Evolutionary conservation across 2,888 invertebrate genomes (phyloP).

Genomic region (Stenotaenia linearis): DNA sequence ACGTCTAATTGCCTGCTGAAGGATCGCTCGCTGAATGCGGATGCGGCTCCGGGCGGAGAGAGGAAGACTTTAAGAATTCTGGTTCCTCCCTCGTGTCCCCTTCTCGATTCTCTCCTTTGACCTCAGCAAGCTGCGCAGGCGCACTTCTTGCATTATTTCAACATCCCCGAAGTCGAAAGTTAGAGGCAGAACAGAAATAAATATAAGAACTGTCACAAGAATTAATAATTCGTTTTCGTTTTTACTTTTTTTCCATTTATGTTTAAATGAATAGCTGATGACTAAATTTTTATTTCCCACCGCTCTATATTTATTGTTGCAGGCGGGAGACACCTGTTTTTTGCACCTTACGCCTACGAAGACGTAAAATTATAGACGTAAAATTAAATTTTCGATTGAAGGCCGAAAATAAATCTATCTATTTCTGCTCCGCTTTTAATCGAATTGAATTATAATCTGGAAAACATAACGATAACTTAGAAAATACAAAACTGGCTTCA

Average conservation of each 20-base stretch:
- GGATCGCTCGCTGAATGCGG: background rate
- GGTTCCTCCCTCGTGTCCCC: background rate
- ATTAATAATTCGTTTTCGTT: background rate
- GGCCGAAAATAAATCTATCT: background rate
- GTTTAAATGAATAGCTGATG: background rate
- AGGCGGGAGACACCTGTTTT: background rate
- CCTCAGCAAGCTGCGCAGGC: background rate
- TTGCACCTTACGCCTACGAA: background rate
- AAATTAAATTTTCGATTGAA: background rate
- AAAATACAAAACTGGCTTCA: too few species aligned
- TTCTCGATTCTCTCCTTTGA: background rate
- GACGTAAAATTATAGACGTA: background rate
- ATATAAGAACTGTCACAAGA: background rate
- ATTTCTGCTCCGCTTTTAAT: background rate
- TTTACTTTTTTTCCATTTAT: background rate
- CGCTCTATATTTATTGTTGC: background rate
- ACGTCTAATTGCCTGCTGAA: conserved; percentile 5
- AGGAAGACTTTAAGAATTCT: background rate
- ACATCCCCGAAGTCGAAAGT: background rate
- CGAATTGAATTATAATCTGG: background rate
- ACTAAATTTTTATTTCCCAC: background rate
- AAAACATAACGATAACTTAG: background rate
- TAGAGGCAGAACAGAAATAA: background rate
- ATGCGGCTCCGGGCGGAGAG: background rate
- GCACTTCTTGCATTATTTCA: background rate